A percentile compares a stretch with the other conserved stretches of the same genome.
phyloP scores from a whole-genome alignment of 2,888 invertebrate genomes.

The Acrobasis suavella region DNA sequence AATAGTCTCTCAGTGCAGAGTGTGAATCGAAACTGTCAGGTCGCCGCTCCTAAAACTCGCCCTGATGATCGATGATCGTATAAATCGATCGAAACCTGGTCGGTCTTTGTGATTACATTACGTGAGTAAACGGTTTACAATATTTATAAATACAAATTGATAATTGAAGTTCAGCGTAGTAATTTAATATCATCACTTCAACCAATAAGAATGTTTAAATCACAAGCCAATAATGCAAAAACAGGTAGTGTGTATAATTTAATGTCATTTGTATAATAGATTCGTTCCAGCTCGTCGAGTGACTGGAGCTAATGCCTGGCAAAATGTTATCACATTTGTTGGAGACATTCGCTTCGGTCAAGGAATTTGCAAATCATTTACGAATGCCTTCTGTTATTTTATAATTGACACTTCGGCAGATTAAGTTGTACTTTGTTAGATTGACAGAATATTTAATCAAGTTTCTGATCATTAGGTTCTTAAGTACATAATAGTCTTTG shows the following conservation, averaged over 20 bases:
- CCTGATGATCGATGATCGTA: too few relatives aligned
- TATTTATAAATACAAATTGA: too few relatives aligned
- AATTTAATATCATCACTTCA: neutral
- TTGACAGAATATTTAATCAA: too few relatives aligned
- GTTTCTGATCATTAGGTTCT: too few relatives aligned
- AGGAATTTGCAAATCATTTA: slow-evolving; percentile 1
- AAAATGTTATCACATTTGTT: slow-evolving; percentile 18
- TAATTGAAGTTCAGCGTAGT: too few relatives aligned
- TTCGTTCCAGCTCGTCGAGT: slow-evolving; percentile 8
- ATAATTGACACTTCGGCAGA: neutral
- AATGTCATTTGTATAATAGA: slow-evolving; percentile 12
- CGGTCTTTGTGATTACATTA: too few relatives aligned
- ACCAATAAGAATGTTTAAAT: neutral
- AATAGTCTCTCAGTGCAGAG: too few relatives aligned
- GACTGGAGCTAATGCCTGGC: slow-evolving; percentile 12
- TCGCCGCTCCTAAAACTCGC: too few relatives aligned
- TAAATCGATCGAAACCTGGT: too few relatives aligned
- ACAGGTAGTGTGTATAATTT: slow-evolving; percentile 6
- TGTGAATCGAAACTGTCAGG: too few relatives aligned
- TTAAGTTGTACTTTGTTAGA: slow-evolving; percentile 7
- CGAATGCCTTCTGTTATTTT: slow-evolving; percentile 1
- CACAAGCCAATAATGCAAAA: slow-evolving; percentile 1
- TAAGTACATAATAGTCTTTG: too few relatives aligned
- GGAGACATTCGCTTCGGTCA: slow-evolving; percentile 6
- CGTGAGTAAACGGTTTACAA: too few relatives aligned